Percentiles rank a stretch among this genome's conserved stretches.
These are phyloP conservation scores for western clawed frog (Xenopus tropicalis) DNA, from an alignment of 2,113 vertebrate genomes.

Conservation along the genomic window DNA sequence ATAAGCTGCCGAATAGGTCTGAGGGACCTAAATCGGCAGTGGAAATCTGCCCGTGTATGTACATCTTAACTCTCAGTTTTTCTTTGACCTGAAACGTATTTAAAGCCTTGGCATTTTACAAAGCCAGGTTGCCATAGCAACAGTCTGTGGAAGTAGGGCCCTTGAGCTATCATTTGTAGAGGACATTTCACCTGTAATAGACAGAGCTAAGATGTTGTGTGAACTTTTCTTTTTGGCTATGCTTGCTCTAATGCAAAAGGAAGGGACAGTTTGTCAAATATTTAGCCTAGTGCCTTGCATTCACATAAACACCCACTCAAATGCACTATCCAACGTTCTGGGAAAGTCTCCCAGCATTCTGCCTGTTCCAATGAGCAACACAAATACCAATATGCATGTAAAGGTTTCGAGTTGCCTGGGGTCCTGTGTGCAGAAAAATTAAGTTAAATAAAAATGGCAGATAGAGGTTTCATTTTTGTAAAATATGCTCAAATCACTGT, in stretches of 20 bases:
- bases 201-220: constrained; percentile 35
- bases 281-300: constrained; percentile 7
- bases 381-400: constrained; percentile 34
- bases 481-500: no score
- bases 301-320: constrained; percentile 21
- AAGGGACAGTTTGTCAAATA: constrained; percentile 24
- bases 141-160: neutral
- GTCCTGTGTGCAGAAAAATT: constrained; percentile 4
- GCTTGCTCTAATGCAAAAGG: constrained; percentile 12
- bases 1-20: no score
- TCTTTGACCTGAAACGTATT: neutral
- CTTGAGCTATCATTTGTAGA: constrained; percentile 21
- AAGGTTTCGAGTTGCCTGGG: constrained; percentile 31
- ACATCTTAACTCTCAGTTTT: no score
- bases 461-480: no score
- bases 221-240: constrained; percentile 38
- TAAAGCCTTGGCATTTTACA: constrained; percentile 1
- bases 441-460: no score
- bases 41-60: no score
- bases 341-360: constrained; percentile 23
- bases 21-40: no score
- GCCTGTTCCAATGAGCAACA: constrained; percentile 28
- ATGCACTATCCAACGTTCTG: constrained; percentile 25
- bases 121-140: constrained; percentile 20
- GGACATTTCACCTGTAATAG: constrained; percentile 38